Evolutionary conservation across 2,797 vertebrate species (phyloP).

Genomic region (Monodelphis domestica): DNA sequence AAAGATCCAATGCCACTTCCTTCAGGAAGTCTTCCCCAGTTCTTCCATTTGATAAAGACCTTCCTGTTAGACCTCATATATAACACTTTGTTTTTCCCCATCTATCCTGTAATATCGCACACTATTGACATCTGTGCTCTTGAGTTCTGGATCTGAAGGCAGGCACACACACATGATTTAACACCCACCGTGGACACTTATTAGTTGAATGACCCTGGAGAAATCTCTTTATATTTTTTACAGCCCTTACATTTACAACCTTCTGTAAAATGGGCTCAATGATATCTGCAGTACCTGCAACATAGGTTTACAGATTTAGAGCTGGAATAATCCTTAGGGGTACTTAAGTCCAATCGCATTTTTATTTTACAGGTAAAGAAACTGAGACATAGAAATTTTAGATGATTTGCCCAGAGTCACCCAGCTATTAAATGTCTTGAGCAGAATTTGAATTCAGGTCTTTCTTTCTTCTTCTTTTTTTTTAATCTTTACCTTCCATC

Average conservation of each 20-base stretch:
- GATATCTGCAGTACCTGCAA: no score
- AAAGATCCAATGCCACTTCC: not conserved
- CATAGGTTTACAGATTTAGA: no score
- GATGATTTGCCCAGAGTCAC: no score
- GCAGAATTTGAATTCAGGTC: no score
- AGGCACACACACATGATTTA: not conserved
- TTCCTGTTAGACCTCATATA: not conserved
- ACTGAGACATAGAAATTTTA: no score
- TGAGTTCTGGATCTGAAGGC: not conserved
- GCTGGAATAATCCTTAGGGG: no score
- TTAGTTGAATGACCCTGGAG: not conserved
- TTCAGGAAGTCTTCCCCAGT: not conserved
- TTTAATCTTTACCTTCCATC: no score
- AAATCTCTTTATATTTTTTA: not conserved
- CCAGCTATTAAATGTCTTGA: no score
- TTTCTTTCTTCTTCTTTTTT: no score
- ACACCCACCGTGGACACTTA: not conserved
- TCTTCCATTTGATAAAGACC: not conserved
- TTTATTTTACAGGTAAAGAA: no score
- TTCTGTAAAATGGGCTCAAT: no score
- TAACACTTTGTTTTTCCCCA: not conserved
- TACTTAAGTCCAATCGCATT: no score
- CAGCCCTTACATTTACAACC: not conserved
- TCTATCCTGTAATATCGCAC: not conserved
- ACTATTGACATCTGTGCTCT: not conserved